These are phyloP conservation scores for Mola mola DNA, from an alignment of 2,113 vertebrate species.

Conservation along the genomic window DNA sequence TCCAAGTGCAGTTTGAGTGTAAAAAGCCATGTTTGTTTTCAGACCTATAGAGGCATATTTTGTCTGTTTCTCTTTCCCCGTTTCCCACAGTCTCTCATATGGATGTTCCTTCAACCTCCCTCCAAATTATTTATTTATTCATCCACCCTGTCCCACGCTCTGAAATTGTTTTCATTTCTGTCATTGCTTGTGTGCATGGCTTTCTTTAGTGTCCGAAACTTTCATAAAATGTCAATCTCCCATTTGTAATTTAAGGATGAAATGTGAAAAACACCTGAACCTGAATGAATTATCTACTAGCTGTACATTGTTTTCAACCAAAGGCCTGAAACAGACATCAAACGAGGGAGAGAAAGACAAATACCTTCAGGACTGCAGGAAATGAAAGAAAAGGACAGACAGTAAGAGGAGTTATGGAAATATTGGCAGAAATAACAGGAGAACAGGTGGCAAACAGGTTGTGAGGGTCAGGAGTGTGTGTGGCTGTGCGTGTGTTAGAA, in stretches of 20 bases:
- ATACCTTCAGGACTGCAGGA: conserved; percentile 45
- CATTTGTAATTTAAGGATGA: not conserved
- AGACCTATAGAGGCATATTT: conserved; percentile 7
- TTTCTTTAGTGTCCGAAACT: not conserved
- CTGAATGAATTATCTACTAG: not conserved
- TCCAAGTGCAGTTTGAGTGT: conserved; percentile 2
- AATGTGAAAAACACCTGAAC: not conserved
- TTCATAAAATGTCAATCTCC: conserved; percentile 13
- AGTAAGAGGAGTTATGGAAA: conserved; percentile 61
- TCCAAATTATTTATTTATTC: conserved; percentile 41
- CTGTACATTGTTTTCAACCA: conserved; percentile 2
- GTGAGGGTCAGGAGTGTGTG: conserved; percentile 55
- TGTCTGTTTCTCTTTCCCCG: conserved; percentile 28
- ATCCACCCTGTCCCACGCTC: conserved; percentile 10
- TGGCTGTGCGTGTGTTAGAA: conserved; percentile 41
- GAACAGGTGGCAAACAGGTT: conserved; percentile 60
- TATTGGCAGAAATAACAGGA: conserved; percentile 69
- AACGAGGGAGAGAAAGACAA: conserved; percentile 17
- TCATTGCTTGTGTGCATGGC: not conserved
- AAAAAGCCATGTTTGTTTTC: conserved; percentile 27
- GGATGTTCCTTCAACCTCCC: not conserved
- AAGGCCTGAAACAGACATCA: not conserved
- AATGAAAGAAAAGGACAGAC: conserved; percentile 53
- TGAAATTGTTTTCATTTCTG: conserved; percentile 13
- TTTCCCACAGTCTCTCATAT: conserved; percentile 46